Base-by-base conservation (phyloP, 1,140 invertebrate genomes). In the Lasaia peninsularis region DNA sequence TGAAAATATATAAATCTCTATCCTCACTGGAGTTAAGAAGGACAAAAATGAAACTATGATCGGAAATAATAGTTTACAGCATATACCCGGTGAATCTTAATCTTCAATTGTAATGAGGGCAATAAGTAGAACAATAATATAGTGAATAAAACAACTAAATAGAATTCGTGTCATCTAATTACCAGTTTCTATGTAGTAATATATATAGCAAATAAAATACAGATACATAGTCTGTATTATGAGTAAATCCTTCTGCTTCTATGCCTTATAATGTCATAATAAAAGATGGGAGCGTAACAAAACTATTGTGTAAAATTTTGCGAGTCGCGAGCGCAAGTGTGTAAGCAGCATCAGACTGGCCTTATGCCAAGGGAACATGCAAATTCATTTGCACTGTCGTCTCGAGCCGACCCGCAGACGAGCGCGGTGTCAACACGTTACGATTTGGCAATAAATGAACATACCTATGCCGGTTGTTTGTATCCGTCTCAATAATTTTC, bases 341-440 rank as follows among this genome's bases (percentile, higher is more conserved):
- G 59, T 56, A 53, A 62, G 62, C 63, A 44, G 59, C 63, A 62
- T 72, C 69, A 67, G 6, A 50, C 65, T 84, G 80, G 78, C 77
- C 40, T 3, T 7, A 0, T 32, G 77, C 80, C 80, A 81, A 60
- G 9, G 40, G 56, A 75, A 73, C 71, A 76, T 82, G 80, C 79
- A 80, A 69, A 80, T 72, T 82, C 74, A 78, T 80, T 73, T 75
- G 75, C 77, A 75, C 68, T 59, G 61, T 62, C 65, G 60, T 58
- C 67, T 78, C 65, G 74, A 71, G 77, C 57, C 51, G 52, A 56
- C 50, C 53, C 57, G 58, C 63, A 65, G 65, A 69, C 69, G 73
- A 71, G 73, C 60, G 64, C 56, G 53, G 60, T 81, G 73, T 80
- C 79, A 78, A 76, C 78, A 71, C 56, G 55, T 32, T 35, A 28